Evolutionary conservation across 2,888 invertebrate species (phyloP).

Genomic region (Autographa pulchrina): DNA sequence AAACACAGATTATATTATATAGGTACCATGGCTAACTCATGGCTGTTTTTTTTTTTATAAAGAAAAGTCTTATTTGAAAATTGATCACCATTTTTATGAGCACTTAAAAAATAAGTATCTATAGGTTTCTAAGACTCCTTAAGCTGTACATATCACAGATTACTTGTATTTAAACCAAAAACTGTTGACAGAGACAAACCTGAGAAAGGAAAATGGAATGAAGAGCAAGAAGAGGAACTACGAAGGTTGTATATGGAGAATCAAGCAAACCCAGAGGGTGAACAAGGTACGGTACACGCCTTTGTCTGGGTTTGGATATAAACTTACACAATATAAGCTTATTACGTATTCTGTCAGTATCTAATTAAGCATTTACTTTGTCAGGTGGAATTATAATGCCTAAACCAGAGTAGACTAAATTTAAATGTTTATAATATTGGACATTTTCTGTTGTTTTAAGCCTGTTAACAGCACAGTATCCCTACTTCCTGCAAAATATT

Average conservation of each 20-base stretch:
- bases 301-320: neutral
- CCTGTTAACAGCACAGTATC: neutral
- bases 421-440: neutral
- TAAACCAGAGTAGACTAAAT: neutral
- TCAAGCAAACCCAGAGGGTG: constrained; percentile 91
- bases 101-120: too few species aligned
- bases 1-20: too few species aligned
- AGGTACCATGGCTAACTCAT: too few species aligned
- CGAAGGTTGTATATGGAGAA: constrained; percentile 95
- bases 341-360: neutral
- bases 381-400: neutral
- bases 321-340: neutral
- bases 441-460: neutral
- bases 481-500: neutral
- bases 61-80: too few species aligned
- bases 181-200: constrained; percentile 74
- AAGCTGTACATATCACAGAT: too few species aligned
- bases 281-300: constrained; percentile 90
- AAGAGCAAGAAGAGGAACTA: constrained; percentile 96
- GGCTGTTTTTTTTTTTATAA: too few species aligned
- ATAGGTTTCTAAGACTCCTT: too few species aligned
- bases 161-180: too few species aligned
- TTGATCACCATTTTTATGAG: too few species aligned
- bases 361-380: neutral
- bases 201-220: constrained; percentile 92